Conservation (phyloP, 1,140 invertebrate species). For the Pseudomyrmex flavicornis region DNA sequence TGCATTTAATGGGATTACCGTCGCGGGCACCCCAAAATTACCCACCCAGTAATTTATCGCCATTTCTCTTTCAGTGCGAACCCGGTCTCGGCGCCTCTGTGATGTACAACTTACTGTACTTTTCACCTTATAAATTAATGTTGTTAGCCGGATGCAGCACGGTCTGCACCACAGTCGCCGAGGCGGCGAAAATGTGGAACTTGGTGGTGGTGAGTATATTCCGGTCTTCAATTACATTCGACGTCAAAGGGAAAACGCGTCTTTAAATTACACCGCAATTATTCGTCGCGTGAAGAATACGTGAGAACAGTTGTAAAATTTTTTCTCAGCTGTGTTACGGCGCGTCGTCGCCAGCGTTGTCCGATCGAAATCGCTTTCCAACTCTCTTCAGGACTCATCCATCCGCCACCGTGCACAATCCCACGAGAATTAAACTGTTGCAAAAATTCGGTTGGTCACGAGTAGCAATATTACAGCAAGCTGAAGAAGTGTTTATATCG, state of each 20-base stretch:
- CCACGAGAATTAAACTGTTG: slow-evolving; percentile 98
- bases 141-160: slow-evolving; percentile 98
- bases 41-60: slow-evolving; percentile 19
- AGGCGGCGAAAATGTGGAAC: slow-evolving; percentile 99
- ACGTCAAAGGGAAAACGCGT: neutral
- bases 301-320: neutral
- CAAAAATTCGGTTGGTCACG: slow-evolving; percentile 98
- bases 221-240: neutral
- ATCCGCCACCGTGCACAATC: slow-evolving; percentile 99
- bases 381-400: slow-evolving; percentile 99
- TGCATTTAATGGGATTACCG: slow-evolving; percentile 1
- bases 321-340: slow-evolving; percentile 96
- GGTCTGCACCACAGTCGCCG: slow-evolving; percentile 99
- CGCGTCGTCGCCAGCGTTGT: slow-evolving; percentile 98
- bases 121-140: slow-evolving; percentile 97
- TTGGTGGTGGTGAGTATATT: slow-evolving; percentile 95
- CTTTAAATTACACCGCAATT: neutral
- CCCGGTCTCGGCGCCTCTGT: slow-evolving; percentile 98
- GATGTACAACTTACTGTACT: slow-evolving; percentile 99
- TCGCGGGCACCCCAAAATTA: neutral
- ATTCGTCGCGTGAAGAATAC: neutral
- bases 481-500: slow-evolving; percentile 99
- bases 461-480: slow-evolving; percentile 98
- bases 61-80: slow-evolving; percentile 93
- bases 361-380: slow-evolving; percentile 98